Conservation (phyloP, 1,140 invertebrate species). For the Drosophila subobscura region DNA sequence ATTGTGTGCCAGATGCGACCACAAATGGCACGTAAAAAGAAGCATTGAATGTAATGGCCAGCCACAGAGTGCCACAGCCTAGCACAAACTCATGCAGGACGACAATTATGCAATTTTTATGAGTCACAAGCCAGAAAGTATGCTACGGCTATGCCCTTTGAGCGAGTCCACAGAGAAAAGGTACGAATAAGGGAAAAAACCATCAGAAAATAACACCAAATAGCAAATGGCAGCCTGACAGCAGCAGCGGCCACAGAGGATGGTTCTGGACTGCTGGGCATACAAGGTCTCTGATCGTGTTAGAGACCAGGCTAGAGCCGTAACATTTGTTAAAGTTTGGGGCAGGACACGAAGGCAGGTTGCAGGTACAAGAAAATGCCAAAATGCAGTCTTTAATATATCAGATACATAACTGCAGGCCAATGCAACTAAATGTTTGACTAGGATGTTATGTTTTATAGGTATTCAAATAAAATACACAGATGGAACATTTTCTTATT, state of each 20-base stretch:
- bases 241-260: conserved; percentile 4
- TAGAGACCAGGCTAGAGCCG: conserved; percentile 23
- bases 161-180: conserved; percentile 23
- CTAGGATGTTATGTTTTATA: too few species aligned
- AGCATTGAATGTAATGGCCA: conserved; percentile 53
- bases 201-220: conserved; percentile 42
- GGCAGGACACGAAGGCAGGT: too few species aligned
- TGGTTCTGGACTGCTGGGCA: conserved; percentile 54
- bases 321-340: too few species aligned
- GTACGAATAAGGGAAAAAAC: conserved; percentile 25
- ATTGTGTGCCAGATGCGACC: conserved; percentile 64
- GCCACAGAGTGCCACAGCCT: conserved; percentile 17
- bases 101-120: conserved; percentile 79
- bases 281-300: conserved; percentile 17
- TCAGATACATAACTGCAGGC: too few species aligned
- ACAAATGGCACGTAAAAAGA: conserved; percentile 68
- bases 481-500: too few species aligned
- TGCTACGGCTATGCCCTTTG: conserved; percentile 60
- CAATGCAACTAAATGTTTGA: too few species aligned
- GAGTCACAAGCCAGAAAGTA: conserved; percentile 61
- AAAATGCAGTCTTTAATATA: too few species aligned
- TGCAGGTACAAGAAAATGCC: too few species aligned
- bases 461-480: too few species aligned
- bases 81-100: conserved; percentile 32
- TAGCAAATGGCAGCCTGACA: conserved; percentile 24